Evolutionary conservation across 2,797 vertebrate species (phyloP), one percentile per base, ranked within the genome.

Genomic region (Mareca penelope): DNA sequence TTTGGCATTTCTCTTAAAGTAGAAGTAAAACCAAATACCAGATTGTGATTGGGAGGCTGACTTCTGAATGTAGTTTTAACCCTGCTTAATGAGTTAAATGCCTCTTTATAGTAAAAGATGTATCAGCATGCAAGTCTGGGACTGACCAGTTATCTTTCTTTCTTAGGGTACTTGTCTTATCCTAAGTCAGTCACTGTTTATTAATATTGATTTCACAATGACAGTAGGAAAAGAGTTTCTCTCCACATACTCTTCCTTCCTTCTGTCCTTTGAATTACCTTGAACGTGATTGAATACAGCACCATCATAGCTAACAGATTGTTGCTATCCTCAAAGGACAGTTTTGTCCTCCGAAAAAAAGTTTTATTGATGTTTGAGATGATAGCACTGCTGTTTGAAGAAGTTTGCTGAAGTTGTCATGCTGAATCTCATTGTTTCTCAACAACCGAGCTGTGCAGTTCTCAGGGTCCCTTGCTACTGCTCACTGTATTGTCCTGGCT

Each of bases 221-320:
- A 18, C 67, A 53, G 12, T 44, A 28, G 26, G 18, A 42, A 69
- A 52, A 5, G 37, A 10, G 29, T 28, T 88, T 84, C 37, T 77
- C 40, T 29, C 35, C 80, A 31, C 35, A 6, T 65, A 37, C n/a
- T 86, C 12, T 80, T 80, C 37, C 46, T 79, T 84, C 29, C 23
- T 39, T 93, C 29, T 86, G 46, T 86, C 88, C 90, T 95, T 83
- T 81, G 67, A 88, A 76, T 90, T 90, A 90, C 77, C 90, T 94
- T 88, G 80, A 83, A 42, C 35, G 56, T 87, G 57, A 80, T 87
- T 92, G 83, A 94, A 57, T 78, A 76, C 77, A 94, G 2, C 59
- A 81, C 50, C n/a, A 50, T 70, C 85, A 80, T 83, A 84, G 22
- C 35, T 85, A 92, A 75, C 69, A 84, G 85, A 73, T 56, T 79